Percentiles rank a stretch among this genome's conserved stretches.
Conservation (phyloP, 64 coral and sea anemone species). For the Pocillopora damicornis region DNA sequence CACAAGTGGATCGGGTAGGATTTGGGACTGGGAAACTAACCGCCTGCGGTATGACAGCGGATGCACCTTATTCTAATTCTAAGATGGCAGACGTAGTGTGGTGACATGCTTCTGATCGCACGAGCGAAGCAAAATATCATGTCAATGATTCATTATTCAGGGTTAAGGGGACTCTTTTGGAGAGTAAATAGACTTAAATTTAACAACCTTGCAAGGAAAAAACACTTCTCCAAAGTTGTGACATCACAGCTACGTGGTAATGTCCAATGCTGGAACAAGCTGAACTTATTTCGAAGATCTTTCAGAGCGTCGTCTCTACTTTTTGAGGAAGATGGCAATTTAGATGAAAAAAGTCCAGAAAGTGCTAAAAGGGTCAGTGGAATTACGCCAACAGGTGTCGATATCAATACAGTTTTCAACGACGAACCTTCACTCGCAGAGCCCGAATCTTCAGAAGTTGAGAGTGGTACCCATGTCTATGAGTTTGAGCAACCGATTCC, state of each 20-base stretch:
- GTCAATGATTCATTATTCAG: neutral
- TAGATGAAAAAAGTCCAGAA: neutral
- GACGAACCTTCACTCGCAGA: neutral
- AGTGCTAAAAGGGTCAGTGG: neutral
- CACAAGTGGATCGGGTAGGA: no score
- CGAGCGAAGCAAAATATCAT: neutral
- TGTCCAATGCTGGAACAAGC: neutral
- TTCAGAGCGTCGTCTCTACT: neutral
- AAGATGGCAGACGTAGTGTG: no score
- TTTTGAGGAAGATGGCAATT: neutral
- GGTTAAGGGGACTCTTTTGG: neutral
- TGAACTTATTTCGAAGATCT: neutral
- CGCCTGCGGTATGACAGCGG: no score
- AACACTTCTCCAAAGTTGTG: neutral
- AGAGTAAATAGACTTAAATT: neutral
- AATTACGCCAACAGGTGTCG: neutral
- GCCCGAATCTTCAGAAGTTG: neutral
- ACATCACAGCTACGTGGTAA: neutral
- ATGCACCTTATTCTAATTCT: no score
- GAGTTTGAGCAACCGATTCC: constrained; percentile 9
- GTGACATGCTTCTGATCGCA: neutral
- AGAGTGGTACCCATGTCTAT: constrained; percentile 6
- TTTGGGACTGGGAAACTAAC: no score
- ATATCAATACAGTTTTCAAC: neutral
- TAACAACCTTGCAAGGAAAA: neutral